Evolutionary conservation across 2,113 vertebrate species (phyloP), one percentile per base, ranked within the genome.

Genomic region (Tetraodon nigroviridis): DNA sequence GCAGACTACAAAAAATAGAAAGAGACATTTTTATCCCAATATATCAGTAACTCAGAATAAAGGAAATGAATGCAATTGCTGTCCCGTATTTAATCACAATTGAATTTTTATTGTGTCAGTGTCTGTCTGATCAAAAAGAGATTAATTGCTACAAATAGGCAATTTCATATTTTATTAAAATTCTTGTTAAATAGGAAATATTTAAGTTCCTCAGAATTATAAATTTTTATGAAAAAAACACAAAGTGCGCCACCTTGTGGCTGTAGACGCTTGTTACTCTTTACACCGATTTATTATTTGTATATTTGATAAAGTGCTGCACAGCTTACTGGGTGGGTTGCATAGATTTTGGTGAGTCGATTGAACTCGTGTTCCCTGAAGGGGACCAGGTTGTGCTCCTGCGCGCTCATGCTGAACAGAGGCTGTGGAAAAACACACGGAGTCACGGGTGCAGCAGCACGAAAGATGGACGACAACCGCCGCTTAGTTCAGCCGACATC

Each of bases 351-450:
- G 55, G 82, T 90, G 61, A 89, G 87, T 64, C 64, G 15, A 15
- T 84, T 80, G 15, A 88, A 85, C 13, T 46, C 83, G 7, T 69
- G 45, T 1, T 85, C 66, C 22, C 80, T 85, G 68, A 85, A 92
- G 1, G 86, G 83, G 4, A 86, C 60, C 71, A 89, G 64, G 74
- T 91, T 91, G 73, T 92, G 89, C 63, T 92, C 91, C 85, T 90
- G 92, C 10, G 91, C 86, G 0, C 79, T 92, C 89, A 71, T 87
- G 15, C 85, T 76, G 58, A 92, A 91, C 49, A 93, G 63, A 46
- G 91, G 87, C 92, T 91, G 37, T 17, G 41, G 37, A 69, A 61
- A 58, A 61, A 58, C 16, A 75, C 46, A 75, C 10, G 76, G 22
- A 75, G 37, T 72, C 22, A 64, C n/a, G 40, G 7, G 45, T 14